Evolutionary conservation across 2,113 vertebrate genomes (phyloP), one percentile per base, ranked within the genome.

Genomic region (Lagopus leucura): DNA sequence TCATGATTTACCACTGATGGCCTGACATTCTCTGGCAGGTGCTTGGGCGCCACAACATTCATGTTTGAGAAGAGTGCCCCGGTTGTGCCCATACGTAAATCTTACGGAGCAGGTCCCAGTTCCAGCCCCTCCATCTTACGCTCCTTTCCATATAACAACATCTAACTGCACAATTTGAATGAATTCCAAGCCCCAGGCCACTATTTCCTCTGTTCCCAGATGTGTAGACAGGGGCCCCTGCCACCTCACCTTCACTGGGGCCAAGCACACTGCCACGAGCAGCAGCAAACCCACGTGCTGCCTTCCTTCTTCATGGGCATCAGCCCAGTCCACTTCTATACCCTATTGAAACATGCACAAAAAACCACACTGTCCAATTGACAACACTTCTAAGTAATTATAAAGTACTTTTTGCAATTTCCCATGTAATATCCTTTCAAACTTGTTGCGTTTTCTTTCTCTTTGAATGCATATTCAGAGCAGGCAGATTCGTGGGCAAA

Each of bases 361-460:
- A 54, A 81, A 94, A 95, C 82, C 55, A 80, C 65, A 18, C 74
- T 32, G 70, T 34, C 73, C 93, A 89, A 93, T 91, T 82, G 67
- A 67, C 60, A 79, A 78, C 94, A 93, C 76, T 78, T 75, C 48
- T 73, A 85, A 94, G 83, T 89, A 89, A 96, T 95, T 96, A 55
- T 91, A 76, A 95, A 93, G 91, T 78, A 75, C 78, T 90, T 93
- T 90, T 64, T 93, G 69, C 90, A 91, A 95, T 95, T 93, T 95
- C 93, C 93, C 40, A 71, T 85, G 71, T 72, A 95, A 95, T 88
- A 93, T 75, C 50, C 70, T 96, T 97, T 96, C 79, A 94, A 87
- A 90, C 89, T 93, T 93, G 69, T 83, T 82, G 48, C 81, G 81
- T 92, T 93, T 88, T 77, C 93, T 84, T 82, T 80, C 83, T 82